Percentiles rank a stretch among this genome's conserved stretches.
Evolutionary conservation across 2,888 invertebrate genomes (phyloP).

Genomic region (Meganola albula): DNA sequence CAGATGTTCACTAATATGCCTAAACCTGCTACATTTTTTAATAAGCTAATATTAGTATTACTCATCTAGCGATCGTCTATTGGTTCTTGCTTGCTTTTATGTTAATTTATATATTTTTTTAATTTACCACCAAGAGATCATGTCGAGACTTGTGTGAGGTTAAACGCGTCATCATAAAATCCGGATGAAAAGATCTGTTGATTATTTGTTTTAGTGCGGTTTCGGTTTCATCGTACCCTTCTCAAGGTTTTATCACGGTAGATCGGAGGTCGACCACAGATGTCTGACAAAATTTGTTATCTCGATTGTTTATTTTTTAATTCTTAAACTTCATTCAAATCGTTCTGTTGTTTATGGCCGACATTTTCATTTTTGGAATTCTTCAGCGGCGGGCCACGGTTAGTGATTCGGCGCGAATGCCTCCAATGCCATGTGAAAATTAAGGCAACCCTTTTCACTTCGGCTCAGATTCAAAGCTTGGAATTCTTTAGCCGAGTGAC

Average conservation of each 20-base stretch:
- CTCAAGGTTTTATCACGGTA: conserved; percentile 62
- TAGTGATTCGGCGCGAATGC: conserved; percentile 48
- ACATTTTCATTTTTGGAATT: conserved; percentile 76
- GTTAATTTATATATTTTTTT: too few relatives aligned
- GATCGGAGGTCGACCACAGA: conserved; percentile 33
- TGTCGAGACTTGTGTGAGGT: conserved; percentile 63
- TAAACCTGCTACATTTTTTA: conserved; percentile 42
- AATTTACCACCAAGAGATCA: too few relatives aligned
- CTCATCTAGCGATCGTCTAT: conserved; percentile 47
- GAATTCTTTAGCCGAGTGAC: conserved; percentile 53
- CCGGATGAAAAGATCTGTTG: conserved; percentile 61
- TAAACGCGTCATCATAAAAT: conserved; percentile 55
- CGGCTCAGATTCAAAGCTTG: conserved; percentile 54
- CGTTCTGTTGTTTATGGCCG: conserved; percentile 74
- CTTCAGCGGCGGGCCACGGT: conserved; percentile 37
- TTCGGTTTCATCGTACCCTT: conserved; percentile 70
- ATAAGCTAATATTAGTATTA: conserved; percentile 38
- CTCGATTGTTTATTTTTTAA: conserved; percentile 59
- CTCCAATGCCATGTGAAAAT: conserved; percentile 69
- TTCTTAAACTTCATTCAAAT: conserved; percentile 72
- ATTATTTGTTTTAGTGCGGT: conserved; percentile 62
- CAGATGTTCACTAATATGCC: conserved; percentile 42
- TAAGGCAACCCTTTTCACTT: conserved; percentile 68
- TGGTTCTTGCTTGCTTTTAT: too few relatives aligned
- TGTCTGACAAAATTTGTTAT: conserved; percentile 69